Base-by-base conservation (phyloP, 2,797 vertebrate species). In the Clarias pachynema region DNA sequence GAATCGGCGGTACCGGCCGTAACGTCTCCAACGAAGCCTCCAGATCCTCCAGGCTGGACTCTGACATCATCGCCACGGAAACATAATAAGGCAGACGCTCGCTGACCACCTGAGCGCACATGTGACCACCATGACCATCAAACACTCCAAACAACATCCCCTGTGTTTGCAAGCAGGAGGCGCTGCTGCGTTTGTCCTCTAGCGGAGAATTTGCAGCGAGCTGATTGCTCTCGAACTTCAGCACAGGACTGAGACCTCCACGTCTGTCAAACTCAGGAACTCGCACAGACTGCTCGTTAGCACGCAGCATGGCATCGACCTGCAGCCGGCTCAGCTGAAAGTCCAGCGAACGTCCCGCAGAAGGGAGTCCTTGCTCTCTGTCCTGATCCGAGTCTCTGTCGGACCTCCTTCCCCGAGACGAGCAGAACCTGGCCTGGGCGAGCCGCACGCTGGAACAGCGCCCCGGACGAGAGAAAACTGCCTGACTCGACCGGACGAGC, bases 91-190 rank as follows among this genome's bases (percentile, higher is more conserved):
- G 95, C 26, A 99, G 94, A 56, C 98, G 94, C 91, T 99, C 97
- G 0, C 97, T 97, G 4, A 99, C 95, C 0, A 97, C 96, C 90
- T 99, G 98, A 0, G 98, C 98, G 40, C 98, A 99, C 0, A 97
- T 96, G 6, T 96, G 95, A 12, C 98, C 98, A 0, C 97, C 97
- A 0, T 99, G 98, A 7, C 98, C 98, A 0, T 99, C 98, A 0
- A 98, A 99, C 86, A 99, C 91, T 0, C 97, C 98, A 34, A 99
- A 99, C 90, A 99, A 93, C 94, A 98, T 96, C 31, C 98, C 97
- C 0, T 93, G 96, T 16, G 96, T 96, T 94, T 97, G 97, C 85
- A 98, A 88, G 91, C 97, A 98, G 18, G 96, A 96, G 79, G 96
- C 97, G 3, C 96, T 94, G n/a, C 97, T 97, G 53, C 95, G 94